These are phyloP conservation scores for Drosophila hamatofila DNA, from an alignment of 2,888 invertebrate species.

Conservation along the genomic window DNA sequence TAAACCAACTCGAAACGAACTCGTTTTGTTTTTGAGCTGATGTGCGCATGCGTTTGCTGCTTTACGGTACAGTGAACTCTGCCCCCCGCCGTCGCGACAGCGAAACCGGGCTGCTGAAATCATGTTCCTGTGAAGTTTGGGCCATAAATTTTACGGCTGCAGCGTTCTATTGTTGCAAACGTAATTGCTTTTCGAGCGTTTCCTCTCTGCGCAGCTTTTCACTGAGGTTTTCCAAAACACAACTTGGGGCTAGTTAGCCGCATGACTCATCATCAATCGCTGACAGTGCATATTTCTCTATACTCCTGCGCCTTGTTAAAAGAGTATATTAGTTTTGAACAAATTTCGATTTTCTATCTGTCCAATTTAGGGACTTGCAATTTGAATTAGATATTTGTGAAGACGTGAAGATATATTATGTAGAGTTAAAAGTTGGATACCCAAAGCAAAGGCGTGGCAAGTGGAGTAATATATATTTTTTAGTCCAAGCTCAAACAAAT, in stretches of 20 bases:
- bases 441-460: too few species aligned
- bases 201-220: constrained; percentile 37
- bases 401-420: too few species aligned
- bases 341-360: too few species aligned
- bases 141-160: constrained; percentile 75
- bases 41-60: constrained; percentile 71
- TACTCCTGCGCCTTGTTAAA: not conserved
- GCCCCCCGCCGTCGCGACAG: constrained; percentile 19
- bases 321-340: not conserved
- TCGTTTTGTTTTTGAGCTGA: constrained; percentile 62
- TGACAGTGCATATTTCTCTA: constrained; percentile 34
- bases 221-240: constrained; percentile 18
- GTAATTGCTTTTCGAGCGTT: constrained; percentile 67
- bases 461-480: too few species aligned
- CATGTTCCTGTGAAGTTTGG: constrained; percentile 77
- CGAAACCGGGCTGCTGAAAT: constrained; percentile 39
- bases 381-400: not conserved
- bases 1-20: constrained; percentile 28
- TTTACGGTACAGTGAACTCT: constrained; percentile 79
- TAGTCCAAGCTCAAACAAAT: too few species aligned
- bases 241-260: constrained; percentile 45
- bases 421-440: too few species aligned
- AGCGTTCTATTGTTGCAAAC: constrained; percentile 71
- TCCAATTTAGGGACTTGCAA: too few species aligned
- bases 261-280: constrained; percentile 69